These are phyloP conservation scores for Zaprionus davidi DNA, from an alignment of 1,140 invertebrate genomes.

Conservation along the genomic window DNA sequence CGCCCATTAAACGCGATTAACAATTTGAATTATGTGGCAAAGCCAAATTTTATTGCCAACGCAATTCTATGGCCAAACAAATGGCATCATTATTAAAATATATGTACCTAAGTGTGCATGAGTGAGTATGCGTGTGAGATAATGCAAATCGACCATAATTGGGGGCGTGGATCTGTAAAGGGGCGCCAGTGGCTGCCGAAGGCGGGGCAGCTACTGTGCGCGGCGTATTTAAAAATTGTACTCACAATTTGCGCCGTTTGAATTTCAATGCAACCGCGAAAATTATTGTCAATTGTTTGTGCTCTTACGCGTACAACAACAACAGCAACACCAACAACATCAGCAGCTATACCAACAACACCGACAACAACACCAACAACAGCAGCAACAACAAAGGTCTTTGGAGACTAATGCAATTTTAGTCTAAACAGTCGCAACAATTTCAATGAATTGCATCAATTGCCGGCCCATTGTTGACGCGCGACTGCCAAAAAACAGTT, in stretches of 20 bases:
- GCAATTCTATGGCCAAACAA: slow-evolving; percentile 79
- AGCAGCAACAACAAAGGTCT: slow-evolving; percentile 56
- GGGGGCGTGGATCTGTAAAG: slow-evolving; percentile 9
- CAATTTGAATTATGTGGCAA: slow-evolving; percentile 82
- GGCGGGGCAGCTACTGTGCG: slow-evolving; percentile 19
- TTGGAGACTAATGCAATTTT: slow-evolving; percentile 77
- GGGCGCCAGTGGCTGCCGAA: background rate
- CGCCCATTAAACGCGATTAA: slow-evolving; percentile 82
- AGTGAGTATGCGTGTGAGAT: slow-evolving; percentile 36
- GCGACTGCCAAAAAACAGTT: slow-evolving; percentile 14
- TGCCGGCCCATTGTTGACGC: slow-evolving; percentile 70
- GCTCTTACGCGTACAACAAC: slow-evolving; percentile 23
- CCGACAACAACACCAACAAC: background rate
- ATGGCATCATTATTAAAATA: slow-evolving; percentile 81
- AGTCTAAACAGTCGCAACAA: slow-evolving; percentile 79
- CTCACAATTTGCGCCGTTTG: slow-evolving; percentile 70
- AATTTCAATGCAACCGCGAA: slow-evolving; percentile 79
- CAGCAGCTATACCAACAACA: slow-evolving; percentile 6
- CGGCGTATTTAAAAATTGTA: slow-evolving; percentile 53
- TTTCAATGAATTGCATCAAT: slow-evolving; percentile 83
- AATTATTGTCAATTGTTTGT: slow-evolving; percentile 80
- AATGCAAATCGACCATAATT: slow-evolving; percentile 65
- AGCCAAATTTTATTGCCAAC: slow-evolving; percentile 82
- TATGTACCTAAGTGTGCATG: slow-evolving; percentile 34
- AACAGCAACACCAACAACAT: slow-evolving; percentile 11